Evolutionary conservation across 2,113 vertebrate genomes (phyloP), one percentile per base, ranked within the genome.

Genomic region (Struthidea cinerea): DNA sequence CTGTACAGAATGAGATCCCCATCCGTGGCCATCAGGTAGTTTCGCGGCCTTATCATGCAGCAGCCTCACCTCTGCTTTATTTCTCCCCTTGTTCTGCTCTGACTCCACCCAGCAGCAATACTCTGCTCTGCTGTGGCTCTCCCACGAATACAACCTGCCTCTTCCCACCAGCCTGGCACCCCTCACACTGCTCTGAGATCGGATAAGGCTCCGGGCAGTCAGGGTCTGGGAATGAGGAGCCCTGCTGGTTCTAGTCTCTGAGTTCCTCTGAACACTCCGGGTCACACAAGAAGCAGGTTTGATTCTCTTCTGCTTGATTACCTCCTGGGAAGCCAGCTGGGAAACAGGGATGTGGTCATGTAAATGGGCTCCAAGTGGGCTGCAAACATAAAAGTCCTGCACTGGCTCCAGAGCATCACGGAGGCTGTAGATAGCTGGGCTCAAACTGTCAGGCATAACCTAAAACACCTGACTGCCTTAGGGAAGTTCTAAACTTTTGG

Each of bases 221-320:
- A 3, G 2, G 61, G 5, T 10, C 32, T 53, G 42, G 47, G 23
- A 27, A 50, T 0, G 1, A 41, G 37, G 30, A 88, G 16, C 19
- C 21, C 41, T 39, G 32, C 22, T 3, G 5, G 16, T 11, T 64
- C 50, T 33, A 15, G 7, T 14, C 68, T 30, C 11, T 0, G 1
- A 80, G 42, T 17, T 41, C 46, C 39, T 9, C 16, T 4, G 10
- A 37, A 22, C 12, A 11, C 19, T 22, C 26, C 7, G 20, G 67
- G 35, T 30, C 0, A 0, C 32, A 16, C 7, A 23, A 46, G 39
- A 35, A 73, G 24, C 63, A 60, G 44, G 33, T 53, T 63, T 79
- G 68, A 49, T 26, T 69, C 42, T 47, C 53, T 56, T 50, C 65
- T 75, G 46, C 47, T 55, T 24, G 53, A 37, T 27, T 22, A 61